Base-by-base conservation (phyloP, 2,113 vertebrate genomes). In the Platanista minor region DNA sequence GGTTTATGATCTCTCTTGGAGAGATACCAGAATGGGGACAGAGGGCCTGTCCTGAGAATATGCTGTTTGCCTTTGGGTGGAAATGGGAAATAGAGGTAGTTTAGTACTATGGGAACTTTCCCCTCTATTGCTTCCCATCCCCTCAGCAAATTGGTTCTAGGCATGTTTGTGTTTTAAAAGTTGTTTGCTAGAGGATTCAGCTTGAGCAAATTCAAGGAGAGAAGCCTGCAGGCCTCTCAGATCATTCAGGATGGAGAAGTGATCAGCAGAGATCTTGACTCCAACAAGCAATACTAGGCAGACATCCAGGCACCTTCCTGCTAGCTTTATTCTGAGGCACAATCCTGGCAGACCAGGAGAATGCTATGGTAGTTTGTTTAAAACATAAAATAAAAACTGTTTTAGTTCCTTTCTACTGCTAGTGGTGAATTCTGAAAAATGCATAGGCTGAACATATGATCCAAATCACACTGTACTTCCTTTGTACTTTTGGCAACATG, bases 341-440 rank as follows among this genome's bases (percentile, higher is more conserved):
- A 91, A 66, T 81, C 67, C 82, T 52, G 36, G 57, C 52, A 90
- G 59, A 83, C 49, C 23, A 97, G 46, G n/a, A 93, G 36, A 90
- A 31, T 84, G 86, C 43, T 81, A 64, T 2, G 46, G 27, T 20
- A 61, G 17, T 83, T 75, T 82, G 36, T 57, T 66, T 72, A 62
- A 95, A 90, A 93, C 75, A 95, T 39, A 93, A 57, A 81, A 67
- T 49, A 83, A 72, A 91, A 83, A 54, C 21, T 86, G 67, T 67
- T 46, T 84, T 59, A 80, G 57, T 90, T 13, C 36, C 43, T 77
- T 72, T 61, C 71, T 90, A 31, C 62, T 85, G 85, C 86, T 88
- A 92, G 31, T 52, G 46, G n/a, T 84, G 29, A 88, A 91, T 77
- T 89, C 5, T 91, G 5, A 64, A 86, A 82, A 80, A 41, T 43